Evolutionary conservation across 1,140 invertebrate genomes (phyloP), one percentile per base, ranked within the genome.

Genomic region (Oppia nitens): DNA sequence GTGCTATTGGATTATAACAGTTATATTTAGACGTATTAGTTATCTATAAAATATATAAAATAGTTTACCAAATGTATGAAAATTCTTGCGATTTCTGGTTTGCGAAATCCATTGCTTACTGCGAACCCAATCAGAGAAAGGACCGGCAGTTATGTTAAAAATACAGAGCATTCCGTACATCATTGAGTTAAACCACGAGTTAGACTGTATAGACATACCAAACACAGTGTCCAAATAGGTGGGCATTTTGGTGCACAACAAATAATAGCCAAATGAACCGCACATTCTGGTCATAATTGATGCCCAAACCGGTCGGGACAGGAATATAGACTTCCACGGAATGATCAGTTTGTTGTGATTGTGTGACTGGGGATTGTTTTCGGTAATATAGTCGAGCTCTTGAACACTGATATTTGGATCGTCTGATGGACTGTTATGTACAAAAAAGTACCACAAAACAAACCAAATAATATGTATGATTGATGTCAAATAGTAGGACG

Each of bases 401-500:
- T 6, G 6, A 9, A 9, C 32, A 9, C 6, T 40, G 17, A 40
- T 40, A 40, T 40, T 9, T 6, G 32, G 32, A 40, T 40, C 32
- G 6, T 40, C 32, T 40, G 6, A 6, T 9, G 32, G 32, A 40
- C 6, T 9, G 17, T 17, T 40, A 17, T 40, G 32, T 9, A 40
- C 32, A 40, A 9, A 40, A 17, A 6, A 17, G 17, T 17, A 40
- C 32, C 32, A 40, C 6, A 40, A 17, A 40, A 40, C 32, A 40
- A 40, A 40, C 32, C 32, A 40, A 40, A 40, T 9, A 17, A 40
- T 17, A 40, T 40, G 32, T 40, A 40, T 40, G 32, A 40, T 6
- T 40, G 77, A 40, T 76, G 76, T 83, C 84, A 87, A 23, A 40
- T 40, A 40, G 32, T 9, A 40, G 17, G 17, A 6, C 17, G 32